Percentiles rank a stretch among this genome's conserved stretches.
phyloP scores from a whole-genome alignment of 2,888 invertebrate genomes.

The Lydus trimaculatus region DNA sequence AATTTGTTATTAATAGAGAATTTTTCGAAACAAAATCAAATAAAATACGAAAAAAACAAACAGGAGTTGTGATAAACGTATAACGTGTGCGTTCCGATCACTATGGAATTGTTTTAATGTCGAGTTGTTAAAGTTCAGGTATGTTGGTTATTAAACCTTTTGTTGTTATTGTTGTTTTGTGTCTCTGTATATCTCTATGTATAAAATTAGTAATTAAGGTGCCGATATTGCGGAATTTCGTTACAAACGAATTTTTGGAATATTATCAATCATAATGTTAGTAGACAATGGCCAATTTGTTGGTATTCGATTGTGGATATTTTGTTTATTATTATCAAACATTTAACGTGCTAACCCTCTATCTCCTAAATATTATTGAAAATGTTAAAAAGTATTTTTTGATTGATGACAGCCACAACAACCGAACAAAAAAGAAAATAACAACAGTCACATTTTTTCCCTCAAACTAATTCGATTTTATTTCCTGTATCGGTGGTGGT shows the following conservation, averaged over 20 bases:
- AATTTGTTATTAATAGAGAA: background rate
- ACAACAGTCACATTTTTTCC: background rate
- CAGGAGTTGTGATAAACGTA: background rate
- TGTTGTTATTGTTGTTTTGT: slow-evolving; percentile 35
- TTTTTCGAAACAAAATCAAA: background rate
- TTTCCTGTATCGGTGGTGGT: slow-evolving; percentile 12
- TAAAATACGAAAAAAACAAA: background rate
- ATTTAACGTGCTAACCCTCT: slow-evolving; percentile 8
- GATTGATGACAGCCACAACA: background rate
- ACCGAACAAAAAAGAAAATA: no score
- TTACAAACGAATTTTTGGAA: slow-evolving; percentile 48
- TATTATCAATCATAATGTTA: slow-evolving; percentile 46
- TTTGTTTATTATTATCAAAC: slow-evolving; percentile 25
- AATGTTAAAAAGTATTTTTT: slow-evolving; percentile 1
- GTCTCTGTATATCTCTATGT: background rate
- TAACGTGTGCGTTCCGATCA: background rate
- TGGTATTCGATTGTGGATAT: slow-evolving; percentile 41
- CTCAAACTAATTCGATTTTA: background rate
- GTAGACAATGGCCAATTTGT: slow-evolving; percentile 45
- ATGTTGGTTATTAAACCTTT: slow-evolving; percentile 55
- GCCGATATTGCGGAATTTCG: slow-evolving; percentile 46
- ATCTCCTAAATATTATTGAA: background rate
- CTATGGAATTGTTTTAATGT: slow-evolving; percentile 17
- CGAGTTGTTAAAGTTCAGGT: slow-evolving; percentile 37
- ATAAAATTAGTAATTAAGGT: slow-evolving; percentile 52